Conservation (phyloP, 2,113 vertebrate species). For the Kryptolebias marmoratus region DNA sequence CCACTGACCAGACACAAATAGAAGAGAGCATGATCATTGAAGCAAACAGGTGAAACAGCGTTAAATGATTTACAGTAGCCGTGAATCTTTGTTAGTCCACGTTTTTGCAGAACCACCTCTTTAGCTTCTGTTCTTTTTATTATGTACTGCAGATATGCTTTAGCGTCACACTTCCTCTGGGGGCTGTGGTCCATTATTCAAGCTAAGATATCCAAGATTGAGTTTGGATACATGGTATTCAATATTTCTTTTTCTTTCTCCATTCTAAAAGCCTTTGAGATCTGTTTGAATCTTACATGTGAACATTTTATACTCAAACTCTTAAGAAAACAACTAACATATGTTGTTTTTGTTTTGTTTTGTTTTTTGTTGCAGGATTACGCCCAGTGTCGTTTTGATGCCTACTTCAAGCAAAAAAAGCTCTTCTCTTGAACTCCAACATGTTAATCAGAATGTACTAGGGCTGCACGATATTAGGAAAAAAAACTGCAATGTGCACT, state of each 20-base stretch:
- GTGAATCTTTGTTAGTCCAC: not conserved
- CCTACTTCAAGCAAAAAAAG: constrained; percentile 86
- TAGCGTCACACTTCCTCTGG: constrained; percentile 96
- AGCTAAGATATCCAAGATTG: constrained; percentile 91
- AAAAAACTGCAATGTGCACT: too few species aligned
- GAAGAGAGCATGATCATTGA: constrained; percentile 88
- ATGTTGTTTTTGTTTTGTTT: not conserved
- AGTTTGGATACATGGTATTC: constrained; percentile 93
- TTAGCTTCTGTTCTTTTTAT: not conserved
- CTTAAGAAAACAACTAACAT: too few species aligned
- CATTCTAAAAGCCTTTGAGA: too few species aligned
- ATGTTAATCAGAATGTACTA: not conserved
- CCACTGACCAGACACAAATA: constrained; percentile 69
- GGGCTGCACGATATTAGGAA: too few species aligned
- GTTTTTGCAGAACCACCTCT: not conserved
- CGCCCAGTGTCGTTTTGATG: constrained; percentile 87
- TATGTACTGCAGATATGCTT: constrained; percentile 80
- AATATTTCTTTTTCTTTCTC: not conserved
- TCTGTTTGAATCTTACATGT: too few species aligned
- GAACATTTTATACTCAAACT: too few species aligned
- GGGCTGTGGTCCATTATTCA: constrained; percentile 95
- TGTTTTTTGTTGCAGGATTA: constrained; percentile 83
- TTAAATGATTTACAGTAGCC: not conserved
- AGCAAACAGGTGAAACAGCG: constrained; percentile 79
- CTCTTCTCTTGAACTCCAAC: constrained; percentile 61